A percentile compares a stretch with the other conserved stretches of the same genome.
These are phyloP conservation scores for Oryzias celebensis DNA, from an alignment of 2,113 vertebrate genomes.

Conservation along the genomic window DNA sequence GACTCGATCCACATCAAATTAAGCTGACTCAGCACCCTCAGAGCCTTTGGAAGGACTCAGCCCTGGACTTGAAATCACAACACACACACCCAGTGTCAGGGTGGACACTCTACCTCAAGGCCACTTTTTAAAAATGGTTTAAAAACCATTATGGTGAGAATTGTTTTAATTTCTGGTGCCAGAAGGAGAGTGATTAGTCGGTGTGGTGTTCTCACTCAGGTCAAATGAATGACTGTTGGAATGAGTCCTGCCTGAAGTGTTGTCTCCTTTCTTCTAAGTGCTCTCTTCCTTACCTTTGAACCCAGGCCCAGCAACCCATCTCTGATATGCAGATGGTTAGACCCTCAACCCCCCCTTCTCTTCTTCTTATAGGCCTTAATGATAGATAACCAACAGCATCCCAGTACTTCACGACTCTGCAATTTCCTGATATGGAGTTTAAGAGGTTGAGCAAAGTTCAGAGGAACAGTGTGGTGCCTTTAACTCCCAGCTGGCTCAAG, in stretches of 20 bases:
- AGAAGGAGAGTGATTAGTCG: conserved; percentile 12
- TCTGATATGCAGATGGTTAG: conserved; percentile 61
- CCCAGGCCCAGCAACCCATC: conserved; percentile 58
- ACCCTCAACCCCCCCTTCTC: conserved; percentile 45
- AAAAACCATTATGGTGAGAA: not conserved
- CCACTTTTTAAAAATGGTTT: conserved; percentile 8
- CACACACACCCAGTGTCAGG: too few species aligned
- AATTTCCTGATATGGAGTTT: conserved; percentile 90
- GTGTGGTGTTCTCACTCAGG: not conserved
- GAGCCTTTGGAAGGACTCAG: too few species aligned
- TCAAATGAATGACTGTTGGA: conserved; percentile 28
- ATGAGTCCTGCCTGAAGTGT: conserved; percentile 44
- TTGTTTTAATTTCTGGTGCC: not conserved
- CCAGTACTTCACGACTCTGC: conserved; percentile 91
- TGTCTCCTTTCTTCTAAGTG: conserved; percentile 50
- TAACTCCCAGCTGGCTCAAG: conserved; percentile 72
- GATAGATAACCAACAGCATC: conserved; percentile 87
- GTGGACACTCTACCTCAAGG: too few species aligned
- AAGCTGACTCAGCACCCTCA: too few species aligned
- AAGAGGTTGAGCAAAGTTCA: conserved; percentile 90
- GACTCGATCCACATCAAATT: too few species aligned
- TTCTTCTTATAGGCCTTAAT: conserved; percentile 66
- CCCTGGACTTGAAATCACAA: too few species aligned
- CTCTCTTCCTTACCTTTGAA: conserved; percentile 71
- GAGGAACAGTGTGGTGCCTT: conserved; percentile 89